Percentiles rank a stretch among this genome's conserved stretches.
These are phyloP conservation scores for Euzophera pinguis DNA, from an alignment of 2,888 invertebrate species.

Conservation along the genomic window DNA sequence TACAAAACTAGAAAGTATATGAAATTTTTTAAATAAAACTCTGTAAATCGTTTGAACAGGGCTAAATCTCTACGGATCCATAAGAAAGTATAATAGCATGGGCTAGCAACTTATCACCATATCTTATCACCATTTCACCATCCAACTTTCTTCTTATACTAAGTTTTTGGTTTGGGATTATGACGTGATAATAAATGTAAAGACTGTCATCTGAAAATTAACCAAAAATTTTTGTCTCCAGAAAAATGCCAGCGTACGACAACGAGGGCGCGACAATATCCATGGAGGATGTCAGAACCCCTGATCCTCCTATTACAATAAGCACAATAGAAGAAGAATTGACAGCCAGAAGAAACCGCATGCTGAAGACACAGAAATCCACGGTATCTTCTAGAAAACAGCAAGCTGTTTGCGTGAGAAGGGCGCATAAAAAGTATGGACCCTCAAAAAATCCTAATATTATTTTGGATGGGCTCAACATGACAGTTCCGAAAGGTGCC, in stretches of 20 bases:
- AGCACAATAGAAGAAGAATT: conserved; percentile 57
- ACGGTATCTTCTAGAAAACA: conserved; percentile 85
- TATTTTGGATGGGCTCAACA: conserved; percentile 91
- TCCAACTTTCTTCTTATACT: too few relatives aligned
- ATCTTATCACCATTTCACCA: too few relatives aligned
- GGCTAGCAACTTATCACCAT: too few relatives aligned
- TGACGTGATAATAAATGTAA: too few relatives aligned
- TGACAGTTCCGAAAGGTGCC: conserved; percentile 94
- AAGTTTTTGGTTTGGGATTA: too few relatives aligned
- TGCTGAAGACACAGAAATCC: conserved; percentile 82
- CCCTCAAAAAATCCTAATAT: conserved; percentile 87
- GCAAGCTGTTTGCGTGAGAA: conserved; percentile 91
- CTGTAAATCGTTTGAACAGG: too few relatives aligned
- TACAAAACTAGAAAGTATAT: too few relatives aligned
- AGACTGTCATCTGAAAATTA: background rate
- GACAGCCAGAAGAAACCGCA: conserved; percentile 44
- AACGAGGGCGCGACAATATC: conserved; percentile 73
- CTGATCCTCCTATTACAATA: conserved; percentile 42
- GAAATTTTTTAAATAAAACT: too few relatives aligned
- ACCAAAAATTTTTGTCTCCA: background rate
- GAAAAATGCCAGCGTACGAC: conserved; percentile 68
- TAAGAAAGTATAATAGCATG: too few relatives aligned
- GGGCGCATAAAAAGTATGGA: conserved; percentile 92
- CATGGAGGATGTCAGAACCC: conserved; percentile 61
- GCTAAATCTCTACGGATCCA: too few relatives aligned